Evolutionary conservation across 2,797 vertebrate species (phyloP).

Genomic region (Threskiornis aethiopicus): DNA sequence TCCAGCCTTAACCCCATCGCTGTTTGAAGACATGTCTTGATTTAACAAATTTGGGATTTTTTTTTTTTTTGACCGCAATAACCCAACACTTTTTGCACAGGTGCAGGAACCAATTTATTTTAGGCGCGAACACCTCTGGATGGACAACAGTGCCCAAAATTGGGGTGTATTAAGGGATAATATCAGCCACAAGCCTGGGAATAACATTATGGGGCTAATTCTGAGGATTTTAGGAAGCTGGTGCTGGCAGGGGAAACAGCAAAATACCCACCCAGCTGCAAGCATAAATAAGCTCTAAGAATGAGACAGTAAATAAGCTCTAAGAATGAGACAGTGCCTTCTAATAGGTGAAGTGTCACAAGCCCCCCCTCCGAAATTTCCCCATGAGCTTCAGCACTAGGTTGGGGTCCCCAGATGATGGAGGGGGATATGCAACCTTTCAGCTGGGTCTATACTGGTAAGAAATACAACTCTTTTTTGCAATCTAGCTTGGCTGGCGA

Average conservation of each 20-base stretch:
- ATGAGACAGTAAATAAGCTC: accelerated
- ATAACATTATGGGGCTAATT: background rate
- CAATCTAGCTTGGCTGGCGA: too few species aligned
- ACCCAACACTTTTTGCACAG: accelerated
- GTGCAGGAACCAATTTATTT: background rate
- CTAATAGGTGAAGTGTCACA: background rate
- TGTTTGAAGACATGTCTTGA: background rate
- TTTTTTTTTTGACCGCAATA: background rate
- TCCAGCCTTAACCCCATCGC: background rate
- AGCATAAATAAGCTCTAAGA: background rate
- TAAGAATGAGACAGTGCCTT: background rate
- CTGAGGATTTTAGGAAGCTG: background rate
- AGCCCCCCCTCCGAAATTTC: background rate
- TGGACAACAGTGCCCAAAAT: background rate
- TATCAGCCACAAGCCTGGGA: background rate
- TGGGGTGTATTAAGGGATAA: background rate
- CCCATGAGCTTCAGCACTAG: accelerated
- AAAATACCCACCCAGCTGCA: background rate
- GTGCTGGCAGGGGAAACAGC: background rate
- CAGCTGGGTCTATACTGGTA: background rate
- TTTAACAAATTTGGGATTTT: background rate
- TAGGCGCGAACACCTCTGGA: background rate
- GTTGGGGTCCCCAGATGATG: accelerated
- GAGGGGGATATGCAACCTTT: background rate
- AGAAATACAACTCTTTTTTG: accelerated